Evolutionary conservation across 2,113 vertebrate species (phyloP).

Genomic region (Saguinus imperator): DNA sequence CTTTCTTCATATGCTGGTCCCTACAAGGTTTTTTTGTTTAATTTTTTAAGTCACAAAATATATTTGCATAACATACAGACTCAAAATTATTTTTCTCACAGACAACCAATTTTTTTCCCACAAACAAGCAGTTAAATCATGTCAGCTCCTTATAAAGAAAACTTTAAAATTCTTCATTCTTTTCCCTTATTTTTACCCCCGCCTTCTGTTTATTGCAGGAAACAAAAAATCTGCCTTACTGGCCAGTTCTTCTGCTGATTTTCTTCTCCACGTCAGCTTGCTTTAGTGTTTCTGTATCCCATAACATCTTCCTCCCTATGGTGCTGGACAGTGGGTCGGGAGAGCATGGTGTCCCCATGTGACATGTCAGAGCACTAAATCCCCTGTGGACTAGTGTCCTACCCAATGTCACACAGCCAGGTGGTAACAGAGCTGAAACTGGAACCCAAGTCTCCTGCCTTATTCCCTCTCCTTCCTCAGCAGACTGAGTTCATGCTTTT

Average conservation of each 20-base stretch:
- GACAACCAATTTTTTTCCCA: background rate
- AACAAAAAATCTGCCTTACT: background rate
- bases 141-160: background rate
- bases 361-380: background rate
- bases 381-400: background rate
- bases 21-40: background rate
- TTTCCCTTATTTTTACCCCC: background rate
- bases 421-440: background rate
- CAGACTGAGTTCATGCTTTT: background rate
- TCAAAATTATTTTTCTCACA: background rate
- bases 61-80: background rate
- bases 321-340: background rate
- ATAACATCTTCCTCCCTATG: background rate
- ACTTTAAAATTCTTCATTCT: background rate
- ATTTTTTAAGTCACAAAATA: background rate
- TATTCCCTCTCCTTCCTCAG: background rate
- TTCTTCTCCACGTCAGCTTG: background rate
- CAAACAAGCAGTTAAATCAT: background rate
- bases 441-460: background rate
- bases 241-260: background rate
- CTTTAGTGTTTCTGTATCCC: background rate
- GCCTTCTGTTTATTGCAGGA: background rate
- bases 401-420: rapidly evolving
- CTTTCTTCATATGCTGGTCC: background rate
- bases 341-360: rapidly evolving